phyloP scores from a whole-genome alignment of 2,888 invertebrate species.

The Megalurothrips usitatus region DNA sequence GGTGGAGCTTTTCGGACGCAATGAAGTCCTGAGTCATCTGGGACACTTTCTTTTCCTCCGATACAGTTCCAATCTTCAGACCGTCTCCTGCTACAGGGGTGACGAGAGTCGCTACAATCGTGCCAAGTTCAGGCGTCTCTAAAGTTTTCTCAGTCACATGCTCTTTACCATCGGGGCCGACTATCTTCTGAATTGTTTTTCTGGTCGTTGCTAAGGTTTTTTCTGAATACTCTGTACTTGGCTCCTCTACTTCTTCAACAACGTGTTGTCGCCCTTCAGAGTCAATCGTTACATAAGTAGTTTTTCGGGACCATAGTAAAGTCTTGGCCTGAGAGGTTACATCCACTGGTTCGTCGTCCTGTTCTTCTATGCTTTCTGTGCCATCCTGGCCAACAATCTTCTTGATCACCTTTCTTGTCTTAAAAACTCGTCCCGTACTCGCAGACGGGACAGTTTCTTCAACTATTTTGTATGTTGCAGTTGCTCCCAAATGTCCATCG shows the following conservation, averaged over 20 bases:
- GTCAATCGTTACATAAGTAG: not conserved
- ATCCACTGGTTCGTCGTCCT: not conserved
- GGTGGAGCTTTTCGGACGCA: not conserved
- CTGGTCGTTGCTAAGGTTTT: not conserved
- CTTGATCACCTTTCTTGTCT: not conserved
- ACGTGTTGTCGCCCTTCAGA: not conserved
- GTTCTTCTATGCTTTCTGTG: not conserved
- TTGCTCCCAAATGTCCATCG: not conserved
- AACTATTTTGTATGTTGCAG: not conserved
- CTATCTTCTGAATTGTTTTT: not conserved
- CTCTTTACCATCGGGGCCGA: not conserved
- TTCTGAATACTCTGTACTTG: not conserved
- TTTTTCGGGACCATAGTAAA: not conserved
- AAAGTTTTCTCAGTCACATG: constrained; percentile 3
- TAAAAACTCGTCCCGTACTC: not conserved
- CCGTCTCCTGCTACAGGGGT: not conserved
- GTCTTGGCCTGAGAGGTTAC: not conserved
- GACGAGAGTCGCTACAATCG: not conserved
- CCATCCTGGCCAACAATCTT: not conserved
- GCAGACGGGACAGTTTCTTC: constrained; percentile 1
- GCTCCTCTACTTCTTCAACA: not conserved
- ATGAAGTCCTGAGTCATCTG: not conserved
- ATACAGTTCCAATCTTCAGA: not conserved
- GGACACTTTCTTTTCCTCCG: not conserved
- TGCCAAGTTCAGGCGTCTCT: not conserved